phyloP scores from a whole-genome alignment of 2,797 vertebrate species.

The Acrossocheilus wenchowensis region DNA sequence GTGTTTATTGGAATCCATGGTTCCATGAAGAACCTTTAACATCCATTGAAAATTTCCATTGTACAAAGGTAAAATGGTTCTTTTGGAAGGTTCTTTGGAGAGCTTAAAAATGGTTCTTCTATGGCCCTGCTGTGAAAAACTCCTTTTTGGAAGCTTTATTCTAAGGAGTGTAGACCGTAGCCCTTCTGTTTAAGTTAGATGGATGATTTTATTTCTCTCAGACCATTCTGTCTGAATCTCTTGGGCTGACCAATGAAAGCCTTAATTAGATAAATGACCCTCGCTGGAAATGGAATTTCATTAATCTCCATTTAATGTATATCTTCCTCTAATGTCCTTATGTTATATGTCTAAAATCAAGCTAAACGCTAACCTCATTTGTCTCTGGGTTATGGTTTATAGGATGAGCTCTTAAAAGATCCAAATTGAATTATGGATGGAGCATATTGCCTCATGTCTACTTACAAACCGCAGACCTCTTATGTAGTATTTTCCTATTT shows the following conservation, averaged over 20 bases:
- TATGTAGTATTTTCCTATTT: conserved; percentile 5
- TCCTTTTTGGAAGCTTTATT: neutral
- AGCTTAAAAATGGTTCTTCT: neutral
- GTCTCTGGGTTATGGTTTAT: conserved; percentile 30
- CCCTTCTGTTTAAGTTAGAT: neutral
- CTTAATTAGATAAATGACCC: conserved; percentile 21
- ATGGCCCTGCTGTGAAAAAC: neutral
- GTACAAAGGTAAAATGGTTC: neutral
- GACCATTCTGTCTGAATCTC: conserved; percentile 14
- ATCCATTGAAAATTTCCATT: neutral
- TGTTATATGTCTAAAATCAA: neutral
- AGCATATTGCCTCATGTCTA: neutral
- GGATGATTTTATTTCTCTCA: neutral
- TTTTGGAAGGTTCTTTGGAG: neutral
- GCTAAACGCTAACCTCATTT: neutral
- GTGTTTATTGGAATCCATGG: neutral
- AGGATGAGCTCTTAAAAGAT: conserved; percentile 31
- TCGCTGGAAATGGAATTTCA: neutral
- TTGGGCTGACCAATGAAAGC: conserved; percentile 6
- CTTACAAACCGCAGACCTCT: neutral
- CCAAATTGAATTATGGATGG: conserved; percentile 22
- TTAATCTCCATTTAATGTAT: conserved; percentile 22
- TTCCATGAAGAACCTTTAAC: neutral
- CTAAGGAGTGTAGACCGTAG: neutral
- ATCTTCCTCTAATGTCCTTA: conserved; percentile 23